phyloP scores from a whole-genome alignment of 2,113 vertebrate species.

The Hydrochoerus hydrochaeris region DNA sequence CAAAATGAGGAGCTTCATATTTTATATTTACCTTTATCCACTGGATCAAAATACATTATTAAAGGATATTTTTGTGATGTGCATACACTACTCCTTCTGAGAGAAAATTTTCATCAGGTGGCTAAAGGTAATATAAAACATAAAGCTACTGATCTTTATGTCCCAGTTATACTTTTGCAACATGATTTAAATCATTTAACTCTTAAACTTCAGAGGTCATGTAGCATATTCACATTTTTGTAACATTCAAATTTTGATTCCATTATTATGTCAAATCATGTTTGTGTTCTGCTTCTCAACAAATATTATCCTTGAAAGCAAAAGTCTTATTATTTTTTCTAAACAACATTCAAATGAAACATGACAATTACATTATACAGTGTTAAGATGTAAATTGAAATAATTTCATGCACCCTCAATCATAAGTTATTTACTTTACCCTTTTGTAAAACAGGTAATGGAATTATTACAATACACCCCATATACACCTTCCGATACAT shows the following conservation, averaged over 20 bases:
- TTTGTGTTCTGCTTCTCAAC: neutral
- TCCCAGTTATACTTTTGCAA: constrained; percentile 29
- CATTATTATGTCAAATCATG: neutral
- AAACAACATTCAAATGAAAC: constrained; percentile 12
- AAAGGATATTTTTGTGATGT: neutral
- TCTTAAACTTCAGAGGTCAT: neutral
- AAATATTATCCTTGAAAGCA: neutral
- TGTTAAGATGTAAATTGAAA: neutral
- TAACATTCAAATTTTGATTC: neutral
- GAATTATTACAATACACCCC: neutral
- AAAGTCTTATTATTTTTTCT: neutral
- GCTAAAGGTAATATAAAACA: neutral
- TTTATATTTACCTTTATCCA: neutral
- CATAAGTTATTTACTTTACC: neutral
- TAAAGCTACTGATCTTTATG: neutral
- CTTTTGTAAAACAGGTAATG: neutral
- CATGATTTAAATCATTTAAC: neutral
- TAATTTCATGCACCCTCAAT: neutral
- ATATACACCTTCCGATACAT: neutral
- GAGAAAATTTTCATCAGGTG: neutral
- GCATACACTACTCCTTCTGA: neutral
- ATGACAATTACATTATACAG: neutral
- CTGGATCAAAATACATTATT: neutral
- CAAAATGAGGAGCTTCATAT: neutral
- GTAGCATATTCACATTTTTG: neutral